Evolutionary conservation across 2,888 invertebrate genomes (phyloP).

Genomic region (Leptinotarsa rubiginosa): DNA sequence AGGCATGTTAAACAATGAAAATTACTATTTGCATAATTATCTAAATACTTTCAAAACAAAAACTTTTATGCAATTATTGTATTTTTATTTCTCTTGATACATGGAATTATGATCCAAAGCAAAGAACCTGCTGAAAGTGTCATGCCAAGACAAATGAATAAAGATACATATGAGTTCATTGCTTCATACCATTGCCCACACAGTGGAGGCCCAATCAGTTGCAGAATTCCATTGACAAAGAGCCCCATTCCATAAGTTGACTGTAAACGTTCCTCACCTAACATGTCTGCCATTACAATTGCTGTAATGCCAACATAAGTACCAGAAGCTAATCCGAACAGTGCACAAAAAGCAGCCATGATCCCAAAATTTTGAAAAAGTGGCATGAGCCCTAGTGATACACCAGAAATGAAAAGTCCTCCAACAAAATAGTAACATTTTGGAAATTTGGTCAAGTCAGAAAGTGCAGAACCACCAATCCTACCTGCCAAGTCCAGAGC

Average conservation of each 20-base stretch:
- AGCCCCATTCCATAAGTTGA: slow-evolving; percentile 89
- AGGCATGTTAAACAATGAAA: background rate
- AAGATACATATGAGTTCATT: slow-evolving; percentile 75
- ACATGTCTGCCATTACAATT: slow-evolving; percentile 88
- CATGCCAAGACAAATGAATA: slow-evolving; percentile 81
- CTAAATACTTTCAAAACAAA: background rate
- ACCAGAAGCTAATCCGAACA: slow-evolving; percentile 86
- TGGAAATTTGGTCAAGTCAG: slow-evolving; percentile 81
- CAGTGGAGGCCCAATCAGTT: slow-evolving; percentile 85
- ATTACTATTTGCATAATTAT: background rate
- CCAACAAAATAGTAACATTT: slow-evolving; percentile 87
- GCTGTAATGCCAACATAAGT: slow-evolving; percentile 89
- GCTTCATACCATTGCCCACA: slow-evolving; percentile 79
- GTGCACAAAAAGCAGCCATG: slow-evolving; percentile 77
- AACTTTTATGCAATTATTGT: background rate
- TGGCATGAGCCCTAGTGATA: slow-evolving; percentile 79
- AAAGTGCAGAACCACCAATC: slow-evolving; percentile 87
- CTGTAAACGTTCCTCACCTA: slow-evolving; percentile 85
- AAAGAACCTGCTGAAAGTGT: slow-evolving; percentile 78
- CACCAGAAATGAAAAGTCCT: slow-evolving; percentile 81
- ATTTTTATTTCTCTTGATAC: slow-evolving; percentile 67
- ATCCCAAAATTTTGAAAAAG: slow-evolving; percentile 74
- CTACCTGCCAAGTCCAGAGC: slow-evolving; percentile 84
- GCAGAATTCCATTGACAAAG: slow-evolving; percentile 85
- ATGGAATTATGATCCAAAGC: slow-evolving; percentile 82